Evolutionary conservation across 2,888 invertebrate species (phyloP).

Genomic region (Phragmatobia fuliginosa): DNA sequence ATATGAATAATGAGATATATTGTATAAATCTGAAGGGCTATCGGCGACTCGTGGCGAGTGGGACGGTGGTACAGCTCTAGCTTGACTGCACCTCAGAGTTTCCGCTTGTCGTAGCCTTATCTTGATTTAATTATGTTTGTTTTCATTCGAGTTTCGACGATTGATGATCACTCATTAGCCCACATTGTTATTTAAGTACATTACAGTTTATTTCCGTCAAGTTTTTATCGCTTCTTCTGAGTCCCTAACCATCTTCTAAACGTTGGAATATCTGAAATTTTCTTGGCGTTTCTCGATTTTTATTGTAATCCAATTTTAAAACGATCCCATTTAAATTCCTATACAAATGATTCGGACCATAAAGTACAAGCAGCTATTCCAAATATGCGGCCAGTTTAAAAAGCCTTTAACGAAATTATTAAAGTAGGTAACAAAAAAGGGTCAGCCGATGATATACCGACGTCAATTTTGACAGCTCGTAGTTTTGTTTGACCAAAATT

Average conservation of each 20-base stretch:
- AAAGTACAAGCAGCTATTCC: slow-evolving; percentile 81
- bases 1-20: slow-evolving; percentile 82
- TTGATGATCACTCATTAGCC: slow-evolving; percentile 53
- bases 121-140: slow-evolving; percentile 58
- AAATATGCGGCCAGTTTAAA: slow-evolving; percentile 82
- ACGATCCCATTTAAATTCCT: slow-evolving; percentile 76
- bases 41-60: slow-evolving; percentile 58
- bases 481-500: slow-evolving; percentile 84
- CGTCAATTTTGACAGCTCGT: slow-evolving; percentile 84
- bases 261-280: slow-evolving; percentile 53
- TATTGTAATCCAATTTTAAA: slow-evolving; percentile 73
- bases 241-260: slow-evolving; percentile 45
- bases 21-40: slow-evolving; percentile 69
- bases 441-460: slow-evolving; percentile 82
- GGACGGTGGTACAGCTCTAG: slow-evolving; percentile 14
- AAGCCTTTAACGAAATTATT: slow-evolving; percentile 85
- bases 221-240: slow-evolving; percentile 42
- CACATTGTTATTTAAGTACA: slow-evolving; percentile 46
- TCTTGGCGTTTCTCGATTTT: slow-evolving; percentile 56
- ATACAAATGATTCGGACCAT: slow-evolving; percentile 75
- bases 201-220: slow-evolving; percentile 49
- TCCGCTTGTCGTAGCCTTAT: slow-evolving; percentile 56
- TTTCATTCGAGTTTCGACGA: slow-evolving; percentile 45
- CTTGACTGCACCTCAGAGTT: slow-evolving; percentile 59
- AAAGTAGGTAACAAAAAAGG: slow-evolving; percentile 78